These are phyloP conservation scores for Tortricodes alternella DNA, from an alignment of 2,888 invertebrate species.

Conservation along the genomic window DNA sequence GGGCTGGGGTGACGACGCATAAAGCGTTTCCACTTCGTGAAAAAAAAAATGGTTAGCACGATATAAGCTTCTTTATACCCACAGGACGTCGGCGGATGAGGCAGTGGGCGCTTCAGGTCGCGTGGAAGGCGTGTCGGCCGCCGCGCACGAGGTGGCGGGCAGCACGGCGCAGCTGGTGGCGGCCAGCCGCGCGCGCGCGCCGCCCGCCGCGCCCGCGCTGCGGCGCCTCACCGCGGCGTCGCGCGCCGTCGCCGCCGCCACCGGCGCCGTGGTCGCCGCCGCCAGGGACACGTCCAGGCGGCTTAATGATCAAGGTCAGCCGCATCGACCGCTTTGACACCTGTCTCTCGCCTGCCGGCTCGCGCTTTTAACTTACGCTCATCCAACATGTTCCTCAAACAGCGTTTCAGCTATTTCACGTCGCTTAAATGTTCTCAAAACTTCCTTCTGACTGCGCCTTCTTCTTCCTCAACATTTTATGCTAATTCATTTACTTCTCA, in stretches of 20 bases:
- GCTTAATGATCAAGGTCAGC: conserved; percentile 89
- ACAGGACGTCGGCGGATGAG: conserved; percentile 95
- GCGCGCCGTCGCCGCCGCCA: conserved; percentile 93
- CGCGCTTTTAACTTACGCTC: no score
- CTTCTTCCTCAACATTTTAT: no score
- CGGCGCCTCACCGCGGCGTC: conserved; percentile 93
- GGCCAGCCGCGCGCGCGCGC: conserved; percentile 96
- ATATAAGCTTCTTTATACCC: neutral
- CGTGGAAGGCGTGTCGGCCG: conserved; percentile 96
- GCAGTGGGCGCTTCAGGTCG: conserved; percentile 93
- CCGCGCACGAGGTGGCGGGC: conserved; percentile 95
- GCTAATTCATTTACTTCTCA: no score
- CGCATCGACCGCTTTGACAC: no score
- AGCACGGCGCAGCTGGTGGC: conserved; percentile 94
- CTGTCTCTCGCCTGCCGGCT: no score
- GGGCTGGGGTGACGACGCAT: no score
- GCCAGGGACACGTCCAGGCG: conserved; percentile 94
- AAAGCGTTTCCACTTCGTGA: no score
- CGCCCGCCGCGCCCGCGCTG: conserved; percentile 89
- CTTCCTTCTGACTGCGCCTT: no score
- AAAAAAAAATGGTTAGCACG: no score
- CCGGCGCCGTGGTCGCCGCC: conserved; percentile 96
- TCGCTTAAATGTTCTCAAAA: no score
- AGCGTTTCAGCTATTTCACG: no score
- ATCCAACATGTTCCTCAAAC: no score